These are phyloP conservation scores for Magallana ariakensis DNA, from an alignment of 1,140 invertebrate species.

Conservation along the genomic window DNA sequence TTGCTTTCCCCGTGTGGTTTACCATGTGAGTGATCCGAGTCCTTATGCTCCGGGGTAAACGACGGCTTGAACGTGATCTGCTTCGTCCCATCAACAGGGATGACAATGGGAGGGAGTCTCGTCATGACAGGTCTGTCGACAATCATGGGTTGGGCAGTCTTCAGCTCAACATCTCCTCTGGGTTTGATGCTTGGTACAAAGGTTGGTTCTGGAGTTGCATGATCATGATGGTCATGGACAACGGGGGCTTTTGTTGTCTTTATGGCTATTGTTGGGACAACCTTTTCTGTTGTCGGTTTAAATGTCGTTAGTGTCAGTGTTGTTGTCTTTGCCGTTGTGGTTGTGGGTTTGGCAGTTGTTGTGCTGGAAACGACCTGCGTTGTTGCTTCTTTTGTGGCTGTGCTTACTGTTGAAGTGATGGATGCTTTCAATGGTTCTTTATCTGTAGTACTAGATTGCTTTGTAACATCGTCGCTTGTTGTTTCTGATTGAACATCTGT, in stretches of 20 bases:
- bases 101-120: not conserved
- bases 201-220: not conserved
- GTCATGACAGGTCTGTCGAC: not conserved
- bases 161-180: not conserved
- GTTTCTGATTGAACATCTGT: not conserved
- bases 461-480: not conserved
- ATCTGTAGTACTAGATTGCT: too few species aligned
- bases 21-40: too few species aligned
- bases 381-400: not conserved
- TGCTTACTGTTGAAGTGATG: not conserved
- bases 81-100: not conserved
- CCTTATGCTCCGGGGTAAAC: not conserved
- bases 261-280: not conserved
- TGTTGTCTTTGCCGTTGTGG: not conserved
- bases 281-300: constrained; percentile 15
- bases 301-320: not conserved
- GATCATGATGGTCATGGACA: not conserved
- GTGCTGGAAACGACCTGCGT: not conserved
- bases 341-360: not conserved
- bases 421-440: not conserved
- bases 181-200: not conserved
- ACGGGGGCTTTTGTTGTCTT: not conserved
- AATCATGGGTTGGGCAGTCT: not conserved
- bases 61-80: not conserved
- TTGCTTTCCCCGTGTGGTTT: not conserved